phyloP scores from a whole-genome alignment of 2,888 invertebrate species.

The Chloroclystis v-ata region DNA sequence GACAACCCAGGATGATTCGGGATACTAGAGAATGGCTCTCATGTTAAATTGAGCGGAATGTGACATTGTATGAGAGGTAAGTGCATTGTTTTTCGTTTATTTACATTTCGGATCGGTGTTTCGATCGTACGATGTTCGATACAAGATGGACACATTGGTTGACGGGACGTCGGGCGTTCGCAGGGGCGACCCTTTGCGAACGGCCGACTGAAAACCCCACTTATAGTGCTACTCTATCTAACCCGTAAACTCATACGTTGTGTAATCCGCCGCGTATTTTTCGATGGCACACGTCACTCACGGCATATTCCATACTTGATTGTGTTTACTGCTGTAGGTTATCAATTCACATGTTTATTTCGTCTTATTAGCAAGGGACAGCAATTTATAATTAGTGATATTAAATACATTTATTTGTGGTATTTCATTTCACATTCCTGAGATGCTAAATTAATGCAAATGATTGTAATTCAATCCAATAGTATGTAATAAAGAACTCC shows the following conservation, averaged over 20 bases:
- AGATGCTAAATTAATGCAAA: constrained; percentile 3
- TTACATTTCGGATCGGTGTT: constrained; percentile 61
- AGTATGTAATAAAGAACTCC: too few species aligned
- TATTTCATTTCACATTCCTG: constrained; percentile 20
- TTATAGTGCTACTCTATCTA: constrained; percentile 33
- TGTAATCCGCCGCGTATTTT: constrained; percentile 48
- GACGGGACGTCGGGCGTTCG: constrained; percentile 54
- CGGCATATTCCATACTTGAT: constrained; percentile 19
- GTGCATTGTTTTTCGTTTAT: constrained; percentile 65
- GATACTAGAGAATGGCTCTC: constrained; percentile 67
- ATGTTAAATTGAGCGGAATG: constrained; percentile 76
- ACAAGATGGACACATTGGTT: constrained; percentile 66
- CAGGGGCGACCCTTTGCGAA: constrained; percentile 43
- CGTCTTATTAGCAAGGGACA: constrained; percentile 30
- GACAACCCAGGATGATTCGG: constrained; percentile 72
- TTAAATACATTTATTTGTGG: constrained; percentile 18
- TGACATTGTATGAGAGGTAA: constrained; percentile 78
- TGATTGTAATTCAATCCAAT: background rate
- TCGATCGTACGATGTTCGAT: constrained; percentile 50
- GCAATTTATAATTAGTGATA: constrained; percentile 14
- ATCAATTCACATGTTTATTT: constrained; percentile 28
- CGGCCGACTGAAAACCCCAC: constrained; percentile 38
- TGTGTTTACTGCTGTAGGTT: constrained; percentile 29
- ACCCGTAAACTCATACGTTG: constrained; percentile 47
- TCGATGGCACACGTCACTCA: constrained; percentile 20